Evolutionary conservation across 1,140 invertebrate species (phyloP).

Genomic region (Polypedilum pembai): DNA sequence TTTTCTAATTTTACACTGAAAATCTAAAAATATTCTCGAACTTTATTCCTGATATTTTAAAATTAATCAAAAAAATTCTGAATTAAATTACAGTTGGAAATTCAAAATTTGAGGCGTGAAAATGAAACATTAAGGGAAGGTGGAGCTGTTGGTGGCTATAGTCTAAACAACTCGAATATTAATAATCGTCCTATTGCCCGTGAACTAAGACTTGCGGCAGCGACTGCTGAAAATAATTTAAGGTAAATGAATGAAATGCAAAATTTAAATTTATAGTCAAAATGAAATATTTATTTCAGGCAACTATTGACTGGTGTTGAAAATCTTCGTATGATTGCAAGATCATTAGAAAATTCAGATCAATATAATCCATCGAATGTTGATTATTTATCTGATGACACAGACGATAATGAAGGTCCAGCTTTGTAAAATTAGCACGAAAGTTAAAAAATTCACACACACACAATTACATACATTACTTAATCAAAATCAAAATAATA

Average conservation of each 20-base stretch:
- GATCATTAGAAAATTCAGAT: constrained; percentile 50
- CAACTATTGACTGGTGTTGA: constrained; percentile 58
- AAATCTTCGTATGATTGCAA: constrained; percentile 55
- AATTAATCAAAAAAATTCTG: too few relatives aligned
- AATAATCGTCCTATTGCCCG: constrained; percentile 39
- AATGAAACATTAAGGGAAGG: constrained; percentile 42
- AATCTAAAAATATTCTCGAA: too few relatives aligned
- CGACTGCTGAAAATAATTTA: constrained; percentile 55
- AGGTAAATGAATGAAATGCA: constrained; percentile 44
- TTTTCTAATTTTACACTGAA: constrained; percentile 27
- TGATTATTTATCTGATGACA: constrained; percentile 6
- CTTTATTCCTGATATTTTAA: too few relatives aligned
- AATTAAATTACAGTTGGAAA: constrained; percentile 41
- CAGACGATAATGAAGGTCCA: constrained; percentile 16
- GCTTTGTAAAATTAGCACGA: neutral
- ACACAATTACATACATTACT: too few relatives aligned
- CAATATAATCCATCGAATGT: constrained; percentile 33
- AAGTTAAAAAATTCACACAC: too few relatives aligned
- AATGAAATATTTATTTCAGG: constrained; percentile 45
- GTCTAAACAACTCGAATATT: constrained; percentile 38
- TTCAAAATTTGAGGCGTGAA: constrained; percentile 43
- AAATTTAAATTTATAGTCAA: neutral
- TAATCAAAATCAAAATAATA: too few relatives aligned
- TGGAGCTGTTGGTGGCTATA: constrained; percentile 37
- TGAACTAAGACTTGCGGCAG: constrained; percentile 53